Conservation (phyloP, 2,113 vertebrate species). For the Lethenteron camtschaticum region DNA sequence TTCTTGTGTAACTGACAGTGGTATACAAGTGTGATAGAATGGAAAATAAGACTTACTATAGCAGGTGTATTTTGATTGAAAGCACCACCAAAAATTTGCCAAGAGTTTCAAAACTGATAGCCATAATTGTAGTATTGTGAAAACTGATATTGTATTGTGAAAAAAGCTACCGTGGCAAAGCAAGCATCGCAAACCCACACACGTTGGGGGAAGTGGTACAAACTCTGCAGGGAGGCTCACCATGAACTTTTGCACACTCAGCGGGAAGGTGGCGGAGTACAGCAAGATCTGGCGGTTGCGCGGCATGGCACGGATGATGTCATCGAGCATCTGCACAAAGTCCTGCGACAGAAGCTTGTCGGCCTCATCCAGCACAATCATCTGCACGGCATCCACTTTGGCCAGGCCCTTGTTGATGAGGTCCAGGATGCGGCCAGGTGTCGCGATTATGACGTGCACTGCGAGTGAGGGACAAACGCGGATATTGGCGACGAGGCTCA, state of each 20-base stretch:
- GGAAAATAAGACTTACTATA: too few relatives aligned
- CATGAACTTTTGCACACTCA: conserved; percentile 99
- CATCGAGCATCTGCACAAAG: conserved; percentile 98
- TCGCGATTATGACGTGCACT: conserved; percentile 96
- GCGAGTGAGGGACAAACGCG: conserved; percentile 12
- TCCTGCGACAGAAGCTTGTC: conserved; percentile 96
- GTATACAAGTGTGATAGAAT: too few relatives aligned
- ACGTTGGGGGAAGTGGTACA: too few relatives aligned
- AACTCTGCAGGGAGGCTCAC: conserved; percentile 21
- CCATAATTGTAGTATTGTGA: too few relatives aligned
- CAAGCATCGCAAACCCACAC: too few relatives aligned
- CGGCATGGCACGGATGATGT: conserved; percentile 72
- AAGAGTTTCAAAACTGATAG: too few relatives aligned
- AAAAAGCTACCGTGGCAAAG: too few relatives aligned
- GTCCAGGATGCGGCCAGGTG: conserved; percentile 91
- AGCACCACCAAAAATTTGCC: too few relatives aligned
- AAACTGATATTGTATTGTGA: too few relatives aligned
- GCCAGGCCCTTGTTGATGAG: conserved; percentile 99
- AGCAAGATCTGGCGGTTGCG: conserved; percentile 96
- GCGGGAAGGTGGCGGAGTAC: conserved; percentile 90
- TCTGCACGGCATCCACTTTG: conserved; percentile 90
- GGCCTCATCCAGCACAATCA: conserved; percentile 96
- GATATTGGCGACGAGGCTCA: neutral
- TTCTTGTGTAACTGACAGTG: too few relatives aligned
- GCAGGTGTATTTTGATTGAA: too few relatives aligned